phyloP scores from a whole-genome alignment of 2,888 invertebrate genomes.

The Lepidochitona cinerea region DNA sequence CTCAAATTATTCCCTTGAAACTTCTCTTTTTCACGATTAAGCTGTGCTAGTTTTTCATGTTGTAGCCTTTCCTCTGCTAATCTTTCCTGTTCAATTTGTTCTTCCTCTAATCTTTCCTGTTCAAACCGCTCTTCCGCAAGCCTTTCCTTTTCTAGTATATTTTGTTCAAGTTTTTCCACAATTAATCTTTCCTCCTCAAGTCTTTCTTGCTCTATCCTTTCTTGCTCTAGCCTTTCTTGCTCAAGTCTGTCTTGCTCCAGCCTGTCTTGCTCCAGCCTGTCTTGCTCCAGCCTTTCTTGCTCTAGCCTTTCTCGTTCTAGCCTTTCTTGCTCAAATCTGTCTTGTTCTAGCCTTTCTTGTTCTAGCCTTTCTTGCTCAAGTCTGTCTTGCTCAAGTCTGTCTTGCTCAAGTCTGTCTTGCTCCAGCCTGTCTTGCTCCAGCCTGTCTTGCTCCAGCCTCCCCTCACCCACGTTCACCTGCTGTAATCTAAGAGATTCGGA shows the following conservation, averaged over 20 bases:
- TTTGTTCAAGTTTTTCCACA: conserved; percentile 5
- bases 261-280: conserved; percentile 26
- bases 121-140: conserved; percentile 11
- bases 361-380: conserved; percentile 15
- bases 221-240: conserved; percentile 30
- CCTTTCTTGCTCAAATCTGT: conserved; percentile 16
- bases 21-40: too few relatives aligned
- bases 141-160: conserved; percentile 14
- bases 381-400: conserved; percentile 31
- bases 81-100: not conserved
- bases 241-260: conserved; percentile 15
- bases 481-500: not conserved
- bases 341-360: conserved; percentile 20
- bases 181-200: conserved; percentile 20
- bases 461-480: conserved; percentile 47
- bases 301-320: not conserved
- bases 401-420: conserved; percentile 30
- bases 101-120: not conserved
- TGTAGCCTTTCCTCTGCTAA: conserved; percentile 41
- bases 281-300: not conserved
- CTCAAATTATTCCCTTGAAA: too few relatives aligned
- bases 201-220: conserved; percentile 30
- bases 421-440: conserved; percentile 16
- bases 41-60: too few relatives aligned
- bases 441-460: conserved; percentile 33